These are phyloP conservation scores for Gambusia yucatana DNA, from an alignment of 2,797 vertebrate species.

Conservation along the genomic window DNA sequence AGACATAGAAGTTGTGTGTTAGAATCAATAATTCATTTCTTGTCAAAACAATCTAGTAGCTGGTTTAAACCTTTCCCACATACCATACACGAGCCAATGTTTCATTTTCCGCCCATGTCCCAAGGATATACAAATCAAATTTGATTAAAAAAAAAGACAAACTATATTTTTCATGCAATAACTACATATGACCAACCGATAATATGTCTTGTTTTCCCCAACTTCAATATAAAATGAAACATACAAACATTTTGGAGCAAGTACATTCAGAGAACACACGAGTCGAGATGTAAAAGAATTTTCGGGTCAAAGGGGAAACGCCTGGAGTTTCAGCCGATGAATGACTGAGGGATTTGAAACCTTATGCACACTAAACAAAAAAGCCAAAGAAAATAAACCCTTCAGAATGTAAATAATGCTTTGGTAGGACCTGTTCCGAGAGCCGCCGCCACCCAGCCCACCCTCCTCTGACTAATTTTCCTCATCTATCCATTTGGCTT, in stretches of 20 bases:
- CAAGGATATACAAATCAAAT: not conserved
- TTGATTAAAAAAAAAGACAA: not conserved
- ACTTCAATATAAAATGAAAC: constrained; percentile 2
- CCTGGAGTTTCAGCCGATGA: not conserved
- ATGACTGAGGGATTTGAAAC: constrained; percentile 11
- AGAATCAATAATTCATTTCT: constrained; percentile 13
- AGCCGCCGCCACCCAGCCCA: constrained; percentile 13
- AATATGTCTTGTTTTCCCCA: not conserved
- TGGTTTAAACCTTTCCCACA: not conserved
- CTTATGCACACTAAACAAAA: constrained; percentile 9
- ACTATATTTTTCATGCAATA: not conserved
- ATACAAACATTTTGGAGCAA: not conserved
- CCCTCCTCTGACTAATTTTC: constrained; percentile 64
- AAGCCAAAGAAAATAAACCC: constrained; percentile 16
- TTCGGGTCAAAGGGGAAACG: not conserved
- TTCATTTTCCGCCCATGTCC: not conserved
- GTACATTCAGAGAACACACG: accelerated
- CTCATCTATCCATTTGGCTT: constrained; percentile 69
- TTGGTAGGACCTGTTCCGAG: constrained; percentile 53
- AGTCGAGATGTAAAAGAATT: not conserved
- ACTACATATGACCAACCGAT: not conserved
- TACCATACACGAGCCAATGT: not conserved
- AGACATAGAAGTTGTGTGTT: not conserved
- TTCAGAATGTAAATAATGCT: constrained; percentile 46
- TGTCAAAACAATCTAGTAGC: constrained; percentile 4